Evolutionary conservation across 2,888 invertebrate species (phyloP), one percentile per base, ranked within the genome.

Genomic region (Drosophila flavopinicola): DNA sequence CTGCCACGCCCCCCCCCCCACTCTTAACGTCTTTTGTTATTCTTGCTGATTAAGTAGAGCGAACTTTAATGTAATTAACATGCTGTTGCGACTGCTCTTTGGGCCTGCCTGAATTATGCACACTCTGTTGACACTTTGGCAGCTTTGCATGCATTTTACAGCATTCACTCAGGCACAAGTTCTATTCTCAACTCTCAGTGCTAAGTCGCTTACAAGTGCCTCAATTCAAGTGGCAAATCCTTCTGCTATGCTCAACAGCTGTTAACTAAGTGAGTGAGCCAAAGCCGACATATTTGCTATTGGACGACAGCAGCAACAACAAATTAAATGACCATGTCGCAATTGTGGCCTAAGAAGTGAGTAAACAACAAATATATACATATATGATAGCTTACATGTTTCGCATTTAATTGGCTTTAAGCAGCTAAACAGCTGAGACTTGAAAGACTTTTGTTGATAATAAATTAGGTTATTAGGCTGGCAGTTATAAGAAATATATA

Each of bases 31-130:
- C 27, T 20, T 48, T 25, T 74, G 63, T 59, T 63, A 51, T 67
- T 57, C 42, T 59, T 72, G 52, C 59, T 72, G 45, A 66, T 71
- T 54, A 66, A 61, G 54, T 48, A 49, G 32, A 49, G 45, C 49
- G 20, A 56, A 63, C 13, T 63, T 76, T 49, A 63, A 56, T 63
- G 48, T 57, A 74, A 72, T 69, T 69, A 48, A 73, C 61, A 38
- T 61, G 54, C 41, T 57, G 47, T 51, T 59, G n/a, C n/a, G n/a
- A n/a, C n/a, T n/a, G n/a, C n/a, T n/a, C n/a, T n/a, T n/a, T n/a
- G n/a, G n/a, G n/a, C 15, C 42, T n/a, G 7, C 11, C 48, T 35
- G 20, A 45, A 49, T 49, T 29, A 49, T 20, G 32, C 41, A 53
- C 30, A 63, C 29, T 35, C 13, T 57, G 32, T 59, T 63, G 51